phyloP scores from a whole-genome alignment of 1,140 invertebrate species.

The Drosophila punjabiensis region DNA sequence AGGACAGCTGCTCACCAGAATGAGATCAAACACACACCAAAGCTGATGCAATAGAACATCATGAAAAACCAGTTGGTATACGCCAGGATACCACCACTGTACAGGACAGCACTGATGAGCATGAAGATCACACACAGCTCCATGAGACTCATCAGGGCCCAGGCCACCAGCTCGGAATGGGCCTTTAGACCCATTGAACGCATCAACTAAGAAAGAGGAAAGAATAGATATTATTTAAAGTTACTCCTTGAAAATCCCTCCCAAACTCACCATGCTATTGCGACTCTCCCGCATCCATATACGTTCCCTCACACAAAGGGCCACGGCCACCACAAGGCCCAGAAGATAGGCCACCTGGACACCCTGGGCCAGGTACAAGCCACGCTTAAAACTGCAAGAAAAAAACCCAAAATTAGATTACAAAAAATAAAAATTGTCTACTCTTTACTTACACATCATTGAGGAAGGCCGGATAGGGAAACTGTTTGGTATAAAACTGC shows the following conservation, averaged over 20 bases:
- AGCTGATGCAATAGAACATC: constrained; percentile 87
- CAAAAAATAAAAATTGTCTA: rapidly evolving
- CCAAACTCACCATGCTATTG: constrained; percentile 87
- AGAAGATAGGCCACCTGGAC: constrained; percentile 88
- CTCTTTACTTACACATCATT: constrained; percentile 87
- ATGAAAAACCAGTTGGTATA: constrained; percentile 87
- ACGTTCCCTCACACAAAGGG: constrained; percentile 87
- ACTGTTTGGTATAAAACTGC: constrained; percentile 88
- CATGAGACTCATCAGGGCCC: constrained; percentile 87
- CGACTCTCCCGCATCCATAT: constrained; percentile 89
- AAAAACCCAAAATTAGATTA: background rate
- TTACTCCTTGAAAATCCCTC: background rate
- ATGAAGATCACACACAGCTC: constrained; percentile 87
- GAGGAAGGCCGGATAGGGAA: constrained; percentile 89
- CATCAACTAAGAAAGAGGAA: constrained; percentile 86
- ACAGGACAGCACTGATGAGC: constrained; percentile 86
- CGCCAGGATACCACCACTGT: constrained; percentile 87
- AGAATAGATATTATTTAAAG: background rate
- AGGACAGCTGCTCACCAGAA: constrained; percentile 87
- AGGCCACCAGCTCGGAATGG: constrained; percentile 87
- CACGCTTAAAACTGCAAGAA: constrained; percentile 87
- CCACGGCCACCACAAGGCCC: constrained; percentile 88
- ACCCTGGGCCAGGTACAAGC: constrained; percentile 88
- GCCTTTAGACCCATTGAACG: constrained; percentile 89
- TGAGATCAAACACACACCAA: constrained; percentile 87